Evolutionary conservation across 2,113 vertebrate species (phyloP).

Genomic region (Canis aureus): DNA sequence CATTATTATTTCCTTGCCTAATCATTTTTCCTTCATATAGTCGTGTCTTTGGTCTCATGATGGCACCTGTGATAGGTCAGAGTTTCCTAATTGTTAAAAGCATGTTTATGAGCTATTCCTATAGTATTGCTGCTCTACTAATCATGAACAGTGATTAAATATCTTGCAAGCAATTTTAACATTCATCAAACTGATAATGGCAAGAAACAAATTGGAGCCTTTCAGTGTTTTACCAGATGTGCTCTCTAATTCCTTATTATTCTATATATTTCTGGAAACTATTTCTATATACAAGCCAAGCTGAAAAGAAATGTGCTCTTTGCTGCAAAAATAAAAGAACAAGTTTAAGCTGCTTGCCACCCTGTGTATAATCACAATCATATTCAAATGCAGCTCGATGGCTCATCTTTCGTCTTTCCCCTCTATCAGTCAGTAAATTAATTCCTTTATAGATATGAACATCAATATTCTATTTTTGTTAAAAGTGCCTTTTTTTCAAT

Average conservation of each 20-base stretch:
- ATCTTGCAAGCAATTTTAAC: constrained; percentile 81
- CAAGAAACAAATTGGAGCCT: constrained; percentile 84
- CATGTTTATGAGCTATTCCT: constrained; percentile 56
- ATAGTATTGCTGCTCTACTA: constrained; percentile 68
- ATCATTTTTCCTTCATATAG: constrained; percentile 76
- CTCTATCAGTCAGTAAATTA: constrained; percentile 83
- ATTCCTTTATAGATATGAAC: constrained; percentile 83
- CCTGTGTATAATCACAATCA: constrained; percentile 75
- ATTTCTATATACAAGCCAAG: constrained; percentile 74
- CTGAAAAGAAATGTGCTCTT: constrained; percentile 71
- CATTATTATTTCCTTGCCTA: constrained; percentile 72
- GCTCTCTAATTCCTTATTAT: constrained; percentile 81
- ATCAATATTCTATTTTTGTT: constrained; percentile 85
- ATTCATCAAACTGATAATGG: constrained; percentile 86
- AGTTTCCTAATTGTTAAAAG: constrained; percentile 73
- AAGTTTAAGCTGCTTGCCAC: constrained; percentile 62
- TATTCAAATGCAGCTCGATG: constrained; percentile 77
- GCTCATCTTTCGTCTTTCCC: constrained; percentile 73
- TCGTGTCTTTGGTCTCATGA: constrained; percentile 68
- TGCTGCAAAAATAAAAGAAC: constrained; percentile 81
- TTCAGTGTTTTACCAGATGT: constrained; percentile 83
- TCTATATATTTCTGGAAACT: constrained; percentile 79
- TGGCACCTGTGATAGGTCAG: constrained; percentile 67
- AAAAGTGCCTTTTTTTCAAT: constrained; percentile 75
- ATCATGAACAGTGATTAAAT: constrained; percentile 81